These are phyloP conservation scores for Corydoras maculifer DNA, from an alignment of 2,113 vertebrate genomes.

Conservation along the genomic window DNA sequence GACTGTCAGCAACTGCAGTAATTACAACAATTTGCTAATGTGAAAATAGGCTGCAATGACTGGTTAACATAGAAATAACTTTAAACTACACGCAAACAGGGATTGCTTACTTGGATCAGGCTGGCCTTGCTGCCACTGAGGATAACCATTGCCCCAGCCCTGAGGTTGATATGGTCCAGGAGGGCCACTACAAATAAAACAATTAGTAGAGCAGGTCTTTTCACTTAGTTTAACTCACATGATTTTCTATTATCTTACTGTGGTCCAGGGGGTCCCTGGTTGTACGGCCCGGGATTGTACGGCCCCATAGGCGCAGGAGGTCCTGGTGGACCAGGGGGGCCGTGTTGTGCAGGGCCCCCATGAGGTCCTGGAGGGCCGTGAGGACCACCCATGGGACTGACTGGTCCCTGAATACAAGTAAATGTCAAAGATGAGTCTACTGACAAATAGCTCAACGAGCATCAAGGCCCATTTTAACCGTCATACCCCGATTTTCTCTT, in stretches of 20 bases:
- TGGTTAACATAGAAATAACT: too few relatives aligned
- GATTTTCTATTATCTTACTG: slow-evolving; percentile 72
- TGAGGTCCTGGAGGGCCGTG: slow-evolving; percentile 94
- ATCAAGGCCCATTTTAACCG: not conserved
- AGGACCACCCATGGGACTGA: slow-evolving; percentile 89
- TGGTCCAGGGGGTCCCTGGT: slow-evolving; percentile 91
- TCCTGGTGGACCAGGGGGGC: slow-evolving; percentile 84
- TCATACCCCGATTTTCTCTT: slow-evolving; percentile 92
- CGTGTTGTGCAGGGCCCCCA: slow-evolving; percentile 84
- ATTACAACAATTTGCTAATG: too few relatives aligned
- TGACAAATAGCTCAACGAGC: too few relatives aligned
- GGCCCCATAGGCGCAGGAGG: slow-evolving; percentile 94
- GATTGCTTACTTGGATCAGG: slow-evolving; percentile 86
- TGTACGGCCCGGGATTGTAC: slow-evolving; percentile 93
- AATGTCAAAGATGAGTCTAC: too few relatives aligned
- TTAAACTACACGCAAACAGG: not conserved
- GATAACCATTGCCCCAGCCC: slow-evolving; percentile 96
- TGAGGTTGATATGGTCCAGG: slow-evolving; percentile 93
- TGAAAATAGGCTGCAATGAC: too few relatives aligned
- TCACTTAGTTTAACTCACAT: too few relatives aligned
- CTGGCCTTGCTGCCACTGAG: slow-evolving; percentile 94
- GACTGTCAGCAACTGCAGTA: too few relatives aligned
- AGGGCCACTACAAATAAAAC: slow-evolving; percentile 74
- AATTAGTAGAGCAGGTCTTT: not conserved
- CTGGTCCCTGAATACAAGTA: slow-evolving; percentile 74